Conservation (phyloP, 2,888 invertebrate genomes). For the Pollenia angustigena region DNA sequence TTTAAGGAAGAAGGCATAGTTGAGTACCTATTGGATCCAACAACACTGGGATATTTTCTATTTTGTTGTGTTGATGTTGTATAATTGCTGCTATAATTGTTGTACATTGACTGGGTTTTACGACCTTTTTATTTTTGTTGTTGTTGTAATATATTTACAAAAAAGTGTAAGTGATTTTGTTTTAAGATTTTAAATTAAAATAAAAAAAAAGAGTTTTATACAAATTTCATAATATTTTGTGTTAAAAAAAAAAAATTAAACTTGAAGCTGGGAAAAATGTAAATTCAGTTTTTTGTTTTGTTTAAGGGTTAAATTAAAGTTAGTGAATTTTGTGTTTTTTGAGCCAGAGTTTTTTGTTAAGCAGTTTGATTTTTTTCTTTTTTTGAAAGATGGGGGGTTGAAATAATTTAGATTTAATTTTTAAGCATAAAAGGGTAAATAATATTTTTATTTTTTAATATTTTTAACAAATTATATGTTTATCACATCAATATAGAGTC, state of each 20-base stretch:
- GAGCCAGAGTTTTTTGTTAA: constrained; percentile 17
- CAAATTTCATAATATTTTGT: no score
- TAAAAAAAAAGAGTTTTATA: constrained; percentile 28
- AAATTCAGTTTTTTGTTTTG: background rate
- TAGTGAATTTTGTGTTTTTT: constrained; percentile 53
- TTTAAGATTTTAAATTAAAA: constrained; percentile 19
- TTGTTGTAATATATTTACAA: background rate
- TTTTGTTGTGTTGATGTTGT: constrained; percentile 80
- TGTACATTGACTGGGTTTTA: constrained; percentile 71
- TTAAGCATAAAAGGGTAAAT: constrained; percentile 59
- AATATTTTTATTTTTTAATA: constrained; percentile 9
- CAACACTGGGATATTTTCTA: constrained; percentile 78
- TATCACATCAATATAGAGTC: constrained; percentile 59
- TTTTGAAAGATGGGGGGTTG: constrained; percentile 16
- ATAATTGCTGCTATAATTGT: constrained; percentile 77
- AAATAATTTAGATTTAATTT: constrained; percentile 59
- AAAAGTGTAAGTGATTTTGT: constrained; percentile 40
- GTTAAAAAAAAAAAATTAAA: constrained; percentile 25
- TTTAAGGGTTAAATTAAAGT: constrained; percentile 31
- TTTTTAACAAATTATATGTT: constrained; percentile 50
- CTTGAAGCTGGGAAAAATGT: constrained; percentile 53
- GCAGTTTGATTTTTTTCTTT: background rate
- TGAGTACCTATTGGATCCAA: constrained; percentile 80
- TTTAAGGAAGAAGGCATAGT: constrained; percentile 77
- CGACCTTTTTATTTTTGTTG: constrained; percentile 57